These are phyloP conservation scores for Upupa epops DNA, from an alignment of 2,113 vertebrate genomes.

Conservation along the genomic window DNA sequence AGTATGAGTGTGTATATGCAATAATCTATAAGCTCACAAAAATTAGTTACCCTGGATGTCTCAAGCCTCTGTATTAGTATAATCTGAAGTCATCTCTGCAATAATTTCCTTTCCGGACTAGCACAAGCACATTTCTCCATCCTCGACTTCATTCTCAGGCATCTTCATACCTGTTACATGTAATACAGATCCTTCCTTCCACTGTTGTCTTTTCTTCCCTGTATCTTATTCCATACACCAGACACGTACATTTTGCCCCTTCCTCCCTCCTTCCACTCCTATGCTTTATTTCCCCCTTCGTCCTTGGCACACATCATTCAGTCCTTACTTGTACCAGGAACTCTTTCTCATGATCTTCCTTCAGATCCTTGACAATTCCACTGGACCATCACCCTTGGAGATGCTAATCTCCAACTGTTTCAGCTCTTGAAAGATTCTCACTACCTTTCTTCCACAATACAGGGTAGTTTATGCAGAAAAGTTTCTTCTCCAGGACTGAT, in stretches of 20 bases:
- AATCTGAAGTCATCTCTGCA: not conserved
- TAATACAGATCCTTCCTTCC: not conserved
- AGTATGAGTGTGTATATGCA: not conserved
- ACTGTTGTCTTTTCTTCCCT: not conserved
- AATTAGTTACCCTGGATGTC: not conserved
- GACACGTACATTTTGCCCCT: not conserved
- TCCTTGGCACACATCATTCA: not conserved
- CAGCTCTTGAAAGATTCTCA: not conserved
- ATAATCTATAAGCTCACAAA: not conserved
- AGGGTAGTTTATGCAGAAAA: not conserved
- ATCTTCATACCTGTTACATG: not conserved
- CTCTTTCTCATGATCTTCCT: not conserved
- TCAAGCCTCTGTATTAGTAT: not conserved
- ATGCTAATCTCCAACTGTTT: not conserved
- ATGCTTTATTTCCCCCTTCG: not conserved
- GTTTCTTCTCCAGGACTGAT: not conserved
- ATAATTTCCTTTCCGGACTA: not conserved
- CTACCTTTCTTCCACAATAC: not conserved
- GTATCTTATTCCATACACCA: not conserved
- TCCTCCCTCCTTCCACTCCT: not conserved
- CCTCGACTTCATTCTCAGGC: not conserved
- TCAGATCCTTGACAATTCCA: not conserved
- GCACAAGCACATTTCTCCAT: not conserved
- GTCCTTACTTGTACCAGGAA: not conserved
- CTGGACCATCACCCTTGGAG: not conserved